Base-by-base conservation (phyloP, 2,888 invertebrate species). In the Mythimna loreyi region DNA sequence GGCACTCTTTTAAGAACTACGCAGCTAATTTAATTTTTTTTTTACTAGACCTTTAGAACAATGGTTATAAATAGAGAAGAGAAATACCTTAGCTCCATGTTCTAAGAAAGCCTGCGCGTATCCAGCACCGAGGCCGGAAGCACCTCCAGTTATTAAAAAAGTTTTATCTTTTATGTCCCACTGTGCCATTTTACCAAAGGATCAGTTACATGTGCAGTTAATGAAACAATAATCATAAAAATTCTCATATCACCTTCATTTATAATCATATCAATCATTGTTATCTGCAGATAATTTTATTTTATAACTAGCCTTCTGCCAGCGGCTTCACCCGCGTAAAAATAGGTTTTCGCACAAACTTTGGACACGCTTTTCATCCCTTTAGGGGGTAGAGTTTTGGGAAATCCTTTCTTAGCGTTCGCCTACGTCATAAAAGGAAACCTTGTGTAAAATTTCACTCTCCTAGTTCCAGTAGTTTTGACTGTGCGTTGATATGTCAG, bases 121-220 rank as follows among this genome's bases (percentile, higher is more conserved):
- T 1, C 75, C 78, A 2, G 90, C 90, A 4, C 92, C 92, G 11
- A 91, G 70, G 0, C 91, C 91, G 0, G 90, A 89, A 16, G 91
- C 90, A 3, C 87, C 91, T 11, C 91, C 91, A 9, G 90, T 91
- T 59, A 91, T 84, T 57, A 91, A 55, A 70, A 90, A 84, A 1
- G 85, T 85, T 80, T 90, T 90, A 0, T 84, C 86, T 61, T 82
- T 78, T 11, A 75, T 71, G 25, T 80, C 70, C 78, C 80, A 75
- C 53, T 61, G 69, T 0, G 40, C 53, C 61, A 61, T 61, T 50
- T 28, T 11, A 19, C 21, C 21, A 11, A 43, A 40, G 21, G 11
- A 19, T 19, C 3, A 43, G 21, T 49, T 19, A 45, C 5, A 25
- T 6, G 30, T 40, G 11, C 19, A 43, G 5, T 11, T 45, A 16